Evolutionary conservation across 2,113 vertebrate genomes (phyloP), one percentile per base, ranked within the genome.

Genomic region (Trinectes maculatus): DNA sequence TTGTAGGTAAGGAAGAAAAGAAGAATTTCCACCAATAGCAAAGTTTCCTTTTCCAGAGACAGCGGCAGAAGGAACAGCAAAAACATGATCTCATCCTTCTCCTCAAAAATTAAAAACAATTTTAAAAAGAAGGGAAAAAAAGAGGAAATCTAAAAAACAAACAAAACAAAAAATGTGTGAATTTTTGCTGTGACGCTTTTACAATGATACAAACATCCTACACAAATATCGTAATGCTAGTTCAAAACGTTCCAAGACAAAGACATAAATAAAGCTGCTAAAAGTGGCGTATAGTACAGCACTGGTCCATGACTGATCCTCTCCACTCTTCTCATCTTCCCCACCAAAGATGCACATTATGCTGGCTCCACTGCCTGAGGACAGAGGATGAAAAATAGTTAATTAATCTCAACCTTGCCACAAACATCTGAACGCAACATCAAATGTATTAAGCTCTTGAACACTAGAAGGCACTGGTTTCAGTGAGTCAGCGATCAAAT

Each of bases 251-350:
- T 85, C 85, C 63, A 57, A 77, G 91, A 95, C 91, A 87, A 62
- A 21, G 85, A 95, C 93, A 95, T 96, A 97, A 97, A 97, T 95
- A 96, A 95, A 96, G 93, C 93, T 93, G 92, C 93, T 93, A 92
- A 94, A 95, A 95, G 92, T 94, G 93, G 92, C 89, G 87, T 94
- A 93, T 94, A 85, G 87, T 93, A 94, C 90, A 92, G 91, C 92
- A 93, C 91, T 93, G 91, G 87, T 94, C 92, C 91, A 79, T 91
- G 85, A 92, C 87, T 89, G 71, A 62, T 85, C 83, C 74, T 87
- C 77, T 67, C 28, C 25, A 77, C 75, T 77, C 74, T 59, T 61
- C 77, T 80, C 82, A 69, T 80, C 59, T 57, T 87, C 68, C 71
- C 69, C 79, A 44, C 48, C 47, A 58, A 83, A 84, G 66, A 82